A percentile compares a stretch with the other conserved stretches of the same genome.
phyloP scores from a whole-genome alignment of 1,140 invertebrate genomes.

The Eumeta japonica region DNA sequence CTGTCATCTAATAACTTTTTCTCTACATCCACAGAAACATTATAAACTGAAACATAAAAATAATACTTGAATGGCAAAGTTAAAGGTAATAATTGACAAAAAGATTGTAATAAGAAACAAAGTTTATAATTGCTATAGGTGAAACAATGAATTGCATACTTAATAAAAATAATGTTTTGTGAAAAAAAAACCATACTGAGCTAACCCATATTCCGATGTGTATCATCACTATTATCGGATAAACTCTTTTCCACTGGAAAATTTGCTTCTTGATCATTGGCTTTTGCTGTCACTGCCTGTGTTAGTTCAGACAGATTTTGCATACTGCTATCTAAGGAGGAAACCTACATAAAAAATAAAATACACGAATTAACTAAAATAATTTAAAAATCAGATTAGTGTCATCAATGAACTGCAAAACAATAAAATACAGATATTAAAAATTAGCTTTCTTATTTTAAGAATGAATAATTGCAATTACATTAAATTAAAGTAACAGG shows the following conservation, averaged over 20 bases:
- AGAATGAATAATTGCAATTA: no score
- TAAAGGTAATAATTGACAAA: constrained; percentile 1
- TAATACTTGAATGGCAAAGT: background rate
- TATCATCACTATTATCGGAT: constrained; percentile 45
- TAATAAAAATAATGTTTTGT: no score
- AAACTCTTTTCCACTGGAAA: constrained; percentile 28
- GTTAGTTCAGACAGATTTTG: constrained; percentile 51
- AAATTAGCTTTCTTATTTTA: no score
- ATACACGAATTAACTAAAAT: constrained; percentile 5
- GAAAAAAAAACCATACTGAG: no score
- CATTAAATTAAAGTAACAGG: no score
- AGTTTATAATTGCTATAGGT: no score
- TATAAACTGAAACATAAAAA: constrained; percentile 18
- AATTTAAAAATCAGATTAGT: background rate
- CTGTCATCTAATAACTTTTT: constrained; percentile 29
- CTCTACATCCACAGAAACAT: constrained; percentile 26
- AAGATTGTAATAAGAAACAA: no score
- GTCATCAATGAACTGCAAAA: background rate
- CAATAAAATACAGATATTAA: no score
- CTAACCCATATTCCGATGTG: constrained; percentile 49
- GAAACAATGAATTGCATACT: no score
- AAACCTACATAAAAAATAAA: constrained; percentile 27
- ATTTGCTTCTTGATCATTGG: constrained; percentile 29
- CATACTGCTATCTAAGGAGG: constrained; percentile 49
- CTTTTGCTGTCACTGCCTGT: constrained; percentile 43